These are phyloP conservation scores for Leptinotarsa haldemani DNA, from an alignment of 2,888 invertebrate genomes.

Conservation along the genomic window DNA sequence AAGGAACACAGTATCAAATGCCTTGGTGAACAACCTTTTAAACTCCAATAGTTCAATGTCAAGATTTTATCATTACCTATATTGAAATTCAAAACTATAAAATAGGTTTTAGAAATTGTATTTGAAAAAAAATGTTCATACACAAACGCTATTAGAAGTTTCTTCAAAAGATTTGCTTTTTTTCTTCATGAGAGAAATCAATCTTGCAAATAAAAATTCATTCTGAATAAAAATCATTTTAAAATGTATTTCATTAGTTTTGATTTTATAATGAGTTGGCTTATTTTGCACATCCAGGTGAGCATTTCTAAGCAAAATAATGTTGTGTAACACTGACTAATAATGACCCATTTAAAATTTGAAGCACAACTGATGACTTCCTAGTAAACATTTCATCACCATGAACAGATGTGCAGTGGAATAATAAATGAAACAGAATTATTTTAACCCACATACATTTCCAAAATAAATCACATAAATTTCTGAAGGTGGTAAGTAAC, in stretches of 20 bases:
- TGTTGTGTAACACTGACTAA: not conserved
- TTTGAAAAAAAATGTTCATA: not conserved
- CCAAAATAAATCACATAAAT: not conserved
- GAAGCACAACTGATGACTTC: not conserved
- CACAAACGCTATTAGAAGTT: not conserved
- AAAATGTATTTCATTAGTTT: not conserved
- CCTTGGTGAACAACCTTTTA: constrained; percentile 19
- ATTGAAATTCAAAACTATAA: too few relatives aligned
- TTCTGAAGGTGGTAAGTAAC: too few relatives aligned
- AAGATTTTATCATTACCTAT: not conserved
- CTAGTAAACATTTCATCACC: not conserved
- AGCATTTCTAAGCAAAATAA: not conserved
- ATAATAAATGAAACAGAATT: not conserved
- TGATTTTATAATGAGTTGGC: not conserved
- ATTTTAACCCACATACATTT: not conserved
- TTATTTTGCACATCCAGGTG: constrained; percentile 4
- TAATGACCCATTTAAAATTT: not conserved
- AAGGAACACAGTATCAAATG: constrained; percentile 47
- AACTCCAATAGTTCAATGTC: constrained; percentile 1
- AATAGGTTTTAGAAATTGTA: not conserved
- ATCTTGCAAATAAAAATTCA: not conserved
- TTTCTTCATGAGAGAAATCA: not conserved
- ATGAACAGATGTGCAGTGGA: not conserved
- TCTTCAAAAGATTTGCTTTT: constrained; percentile 1
- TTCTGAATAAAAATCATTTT: not conserved